These are phyloP conservation scores for Cancer borealis DNA, from an alignment of 2,888 invertebrate genomes.

Conservation along the genomic window DNA sequence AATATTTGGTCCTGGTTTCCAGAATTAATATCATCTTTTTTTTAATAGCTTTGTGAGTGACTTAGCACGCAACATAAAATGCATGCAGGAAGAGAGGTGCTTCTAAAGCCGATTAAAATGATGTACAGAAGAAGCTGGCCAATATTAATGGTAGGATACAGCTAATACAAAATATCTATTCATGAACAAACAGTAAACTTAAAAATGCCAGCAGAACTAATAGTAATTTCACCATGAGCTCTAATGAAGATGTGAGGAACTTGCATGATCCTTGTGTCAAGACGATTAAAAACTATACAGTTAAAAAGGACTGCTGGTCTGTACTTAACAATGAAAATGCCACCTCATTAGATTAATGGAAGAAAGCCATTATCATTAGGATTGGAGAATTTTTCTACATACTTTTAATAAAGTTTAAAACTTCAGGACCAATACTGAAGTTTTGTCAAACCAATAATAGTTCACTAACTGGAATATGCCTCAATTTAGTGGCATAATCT, in stretches of 20 bases:
- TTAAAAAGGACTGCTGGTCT: not conserved
- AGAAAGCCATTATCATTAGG: not conserved
- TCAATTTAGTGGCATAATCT: not conserved
- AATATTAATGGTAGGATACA: not conserved
- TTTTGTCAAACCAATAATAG: not conserved
- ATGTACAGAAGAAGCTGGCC: not conserved
- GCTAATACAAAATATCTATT: not conserved
- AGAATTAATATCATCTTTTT: not conserved
- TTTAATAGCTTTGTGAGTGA: not conserved
- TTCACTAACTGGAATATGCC: not conserved
- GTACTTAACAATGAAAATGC: constrained; percentile 4
- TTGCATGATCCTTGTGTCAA: not conserved
- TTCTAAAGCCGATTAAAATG: not conserved
- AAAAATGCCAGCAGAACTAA: not conserved
- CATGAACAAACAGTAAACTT: not conserved
- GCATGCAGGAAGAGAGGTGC: not conserved
- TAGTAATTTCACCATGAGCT: not conserved
- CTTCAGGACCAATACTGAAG: not conserved
- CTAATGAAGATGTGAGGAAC: not conserved
- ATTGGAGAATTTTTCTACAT: not conserved
- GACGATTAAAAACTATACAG: not conserved
- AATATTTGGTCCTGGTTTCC: not conserved
- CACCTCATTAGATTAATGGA: not conserved
- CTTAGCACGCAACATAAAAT: not conserved
- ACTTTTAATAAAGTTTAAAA: not conserved